phyloP scores from a whole-genome alignment of 2,113 vertebrate genomes.

The Mungos mungo region DNA sequence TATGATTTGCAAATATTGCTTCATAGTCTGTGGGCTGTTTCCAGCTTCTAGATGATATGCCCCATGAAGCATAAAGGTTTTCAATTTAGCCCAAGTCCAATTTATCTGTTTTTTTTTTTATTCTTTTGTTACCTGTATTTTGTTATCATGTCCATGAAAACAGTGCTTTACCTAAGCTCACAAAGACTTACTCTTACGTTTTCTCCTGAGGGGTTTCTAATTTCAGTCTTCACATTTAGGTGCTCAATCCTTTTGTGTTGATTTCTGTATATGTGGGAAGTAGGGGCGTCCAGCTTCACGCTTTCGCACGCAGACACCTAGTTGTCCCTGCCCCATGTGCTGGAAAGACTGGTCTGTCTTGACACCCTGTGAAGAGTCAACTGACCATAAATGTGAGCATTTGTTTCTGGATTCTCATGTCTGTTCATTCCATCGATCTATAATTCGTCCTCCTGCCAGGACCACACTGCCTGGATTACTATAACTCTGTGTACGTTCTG shows the following conservation, averaged over 20 bases:
- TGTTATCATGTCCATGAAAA: not conserved
- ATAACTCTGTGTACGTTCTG: not conserved
- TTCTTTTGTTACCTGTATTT: not conserved
- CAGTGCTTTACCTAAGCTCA: not conserved
- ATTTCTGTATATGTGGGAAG: not conserved
- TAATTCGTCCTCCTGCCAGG: accelerated
- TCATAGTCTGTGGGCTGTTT: not conserved
- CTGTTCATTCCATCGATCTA: accelerated
- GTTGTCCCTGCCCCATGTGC: accelerated
- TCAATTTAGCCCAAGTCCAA: not conserved
- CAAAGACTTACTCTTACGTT: not conserved
- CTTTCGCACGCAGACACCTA: accelerated
- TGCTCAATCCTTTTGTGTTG: not conserved
- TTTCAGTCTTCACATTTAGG: not conserved
- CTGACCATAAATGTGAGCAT: not conserved
- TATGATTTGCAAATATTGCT: not conserved
- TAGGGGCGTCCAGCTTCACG: accelerated
- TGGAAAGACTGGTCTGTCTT: not conserved
- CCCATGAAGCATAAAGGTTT: not conserved
- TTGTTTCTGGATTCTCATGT: not conserved
- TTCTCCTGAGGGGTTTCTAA: not conserved
- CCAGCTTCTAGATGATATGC: not conserved
- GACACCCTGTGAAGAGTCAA: not conserved
- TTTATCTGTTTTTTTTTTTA: not conserved
- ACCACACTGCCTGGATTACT: not conserved